phyloP scores from a whole-genome alignment of 2,888 invertebrate genomes.

The Odontothrips loti region DNA sequence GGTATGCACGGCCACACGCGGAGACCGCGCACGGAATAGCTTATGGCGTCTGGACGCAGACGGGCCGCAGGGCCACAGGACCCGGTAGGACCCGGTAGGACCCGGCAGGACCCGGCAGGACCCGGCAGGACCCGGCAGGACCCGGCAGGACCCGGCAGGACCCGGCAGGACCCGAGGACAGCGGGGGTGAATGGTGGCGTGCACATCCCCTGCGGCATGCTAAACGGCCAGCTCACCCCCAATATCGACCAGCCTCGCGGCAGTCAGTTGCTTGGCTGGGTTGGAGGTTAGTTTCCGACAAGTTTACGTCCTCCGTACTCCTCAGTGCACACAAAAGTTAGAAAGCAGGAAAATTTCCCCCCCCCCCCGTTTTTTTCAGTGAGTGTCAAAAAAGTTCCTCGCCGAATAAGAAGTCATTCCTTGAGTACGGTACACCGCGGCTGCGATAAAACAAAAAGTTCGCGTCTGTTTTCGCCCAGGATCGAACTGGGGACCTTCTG shows the following conservation, averaged over 20 bases:
- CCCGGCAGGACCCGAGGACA: too few relatives aligned
- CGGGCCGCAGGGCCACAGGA: neutral
- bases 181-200: neutral
- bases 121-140: neutral
- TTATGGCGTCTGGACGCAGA: neutral
- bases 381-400: too few relatives aligned
- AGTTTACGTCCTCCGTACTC: too few relatives aligned
- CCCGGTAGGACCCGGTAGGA: too few relatives aligned
- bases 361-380: too few relatives aligned
- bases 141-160: too few relatives aligned
- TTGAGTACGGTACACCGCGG: neutral
- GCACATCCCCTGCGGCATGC: neutral
- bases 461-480: constrained; percentile 38
- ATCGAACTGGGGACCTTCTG: constrained; percentile 43
- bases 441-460: neutral
- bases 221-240: neutral
- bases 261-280: too few relatives aligned
- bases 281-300: too few relatives aligned
- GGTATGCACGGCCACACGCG: neutral
- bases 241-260: too few relatives aligned
- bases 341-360: too few relatives aligned
- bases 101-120: too few relatives aligned
- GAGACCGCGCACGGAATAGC: neutral
- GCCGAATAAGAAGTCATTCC: neutral
- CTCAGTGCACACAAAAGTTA: too few relatives aligned